Percentiles rank a stretch among this genome's conserved stretches.
phyloP scores from a whole-genome alignment of 1,140 invertebrate genomes.

The Drosophila kohkoa region DNA sequence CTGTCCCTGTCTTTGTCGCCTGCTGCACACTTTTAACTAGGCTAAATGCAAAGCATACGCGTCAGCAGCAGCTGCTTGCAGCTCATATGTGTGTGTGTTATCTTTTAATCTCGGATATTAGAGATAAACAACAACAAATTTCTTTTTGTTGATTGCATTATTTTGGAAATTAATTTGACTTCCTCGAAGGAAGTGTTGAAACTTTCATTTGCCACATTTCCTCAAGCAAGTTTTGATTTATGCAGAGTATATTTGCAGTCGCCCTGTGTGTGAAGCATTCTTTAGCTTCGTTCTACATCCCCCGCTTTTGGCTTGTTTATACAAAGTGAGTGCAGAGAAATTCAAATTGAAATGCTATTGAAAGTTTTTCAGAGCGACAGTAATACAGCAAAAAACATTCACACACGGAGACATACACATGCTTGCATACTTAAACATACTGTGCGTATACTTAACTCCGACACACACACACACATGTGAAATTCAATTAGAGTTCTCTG shows the following conservation, averaged over 20 bases:
- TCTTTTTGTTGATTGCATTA: conserved; percentile 5
- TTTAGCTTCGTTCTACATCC: not conserved
- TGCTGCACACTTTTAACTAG: conserved; percentile 12
- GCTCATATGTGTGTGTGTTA: conserved; percentile 3
- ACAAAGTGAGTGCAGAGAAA: conserved; percentile 21
- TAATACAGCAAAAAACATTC: conserved; percentile 12
- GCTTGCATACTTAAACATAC: not conserved
- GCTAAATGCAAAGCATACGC: conserved; percentile 14
- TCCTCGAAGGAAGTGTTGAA: not conserved
- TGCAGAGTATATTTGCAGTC: conserved; percentile 3
- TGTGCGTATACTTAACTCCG: not conserved
- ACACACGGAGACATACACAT: conserved; percentile 5
- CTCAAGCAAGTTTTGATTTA: not conserved
- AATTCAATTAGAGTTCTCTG: conserved; percentile 77
- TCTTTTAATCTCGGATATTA: conserved; percentile 23
- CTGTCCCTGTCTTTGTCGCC: not conserved
- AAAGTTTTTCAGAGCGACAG: conserved; percentile 59
- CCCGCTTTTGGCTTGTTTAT: not conserved
- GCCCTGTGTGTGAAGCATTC: conserved; percentile 6
- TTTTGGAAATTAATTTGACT: not conserved
- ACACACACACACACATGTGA: conserved; percentile 23
- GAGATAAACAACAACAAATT: not conserved
- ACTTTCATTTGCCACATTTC: not conserved
- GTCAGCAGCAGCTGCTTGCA: conserved; percentile 11
- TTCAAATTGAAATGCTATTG: conserved; percentile 70